A percentile compares a stretch with the other conserved stretches of the same genome.
These are phyloP conservation scores for Mechanitis mazaeus DNA, from an alignment of 2,888 invertebrate genomes.

Conservation along the genomic window DNA sequence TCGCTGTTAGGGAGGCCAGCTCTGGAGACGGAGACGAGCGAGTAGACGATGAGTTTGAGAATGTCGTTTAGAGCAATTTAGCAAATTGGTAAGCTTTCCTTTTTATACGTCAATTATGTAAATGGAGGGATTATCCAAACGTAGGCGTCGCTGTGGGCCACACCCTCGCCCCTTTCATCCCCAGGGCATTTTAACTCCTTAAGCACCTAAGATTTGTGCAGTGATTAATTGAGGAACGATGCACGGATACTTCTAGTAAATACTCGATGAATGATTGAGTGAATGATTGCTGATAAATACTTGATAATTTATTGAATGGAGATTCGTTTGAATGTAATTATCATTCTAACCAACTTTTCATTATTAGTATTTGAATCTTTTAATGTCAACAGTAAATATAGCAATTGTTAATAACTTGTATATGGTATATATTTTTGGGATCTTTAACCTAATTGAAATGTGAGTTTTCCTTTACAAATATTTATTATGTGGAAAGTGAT, in stretches of 20 bases:
- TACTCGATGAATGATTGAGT: slow-evolving; percentile 58
- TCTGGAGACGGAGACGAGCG: slow-evolving; percentile 40
- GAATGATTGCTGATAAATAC: slow-evolving; percentile 49
- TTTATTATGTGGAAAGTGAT: too few relatives aligned
- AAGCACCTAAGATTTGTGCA: slow-evolving; percentile 61
- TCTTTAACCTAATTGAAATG: too few relatives aligned
- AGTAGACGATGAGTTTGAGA: slow-evolving; percentile 48
- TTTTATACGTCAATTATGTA: slow-evolving; percentile 78
- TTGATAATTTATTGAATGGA: slow-evolving; percentile 2
- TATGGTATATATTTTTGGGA: too few relatives aligned
- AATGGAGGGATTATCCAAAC: slow-evolving; percentile 74
- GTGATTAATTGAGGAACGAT: slow-evolving; percentile 67
- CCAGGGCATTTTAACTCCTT: slow-evolving; percentile 53
- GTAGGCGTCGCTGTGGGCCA: slow-evolving; percentile 67
- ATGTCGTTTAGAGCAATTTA: slow-evolving; percentile 73
- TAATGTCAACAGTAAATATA: too few relatives aligned
- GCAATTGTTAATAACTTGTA: too few relatives aligned
- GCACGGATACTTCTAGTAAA: slow-evolving; percentile 49
- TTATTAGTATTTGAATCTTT: too few relatives aligned
- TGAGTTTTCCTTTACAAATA: too few relatives aligned
- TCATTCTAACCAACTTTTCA: too few relatives aligned
- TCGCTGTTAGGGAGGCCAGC: slow-evolving; percentile 21
- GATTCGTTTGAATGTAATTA: neutral
- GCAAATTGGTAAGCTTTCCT: slow-evolving; percentile 75
- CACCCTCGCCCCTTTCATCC: slow-evolving; percentile 65